Evolutionary conservation across 2,797 vertebrate species (phyloP), one percentile per base, ranked within the genome.

Genomic region (Coccyzus lansbergi): DNA sequence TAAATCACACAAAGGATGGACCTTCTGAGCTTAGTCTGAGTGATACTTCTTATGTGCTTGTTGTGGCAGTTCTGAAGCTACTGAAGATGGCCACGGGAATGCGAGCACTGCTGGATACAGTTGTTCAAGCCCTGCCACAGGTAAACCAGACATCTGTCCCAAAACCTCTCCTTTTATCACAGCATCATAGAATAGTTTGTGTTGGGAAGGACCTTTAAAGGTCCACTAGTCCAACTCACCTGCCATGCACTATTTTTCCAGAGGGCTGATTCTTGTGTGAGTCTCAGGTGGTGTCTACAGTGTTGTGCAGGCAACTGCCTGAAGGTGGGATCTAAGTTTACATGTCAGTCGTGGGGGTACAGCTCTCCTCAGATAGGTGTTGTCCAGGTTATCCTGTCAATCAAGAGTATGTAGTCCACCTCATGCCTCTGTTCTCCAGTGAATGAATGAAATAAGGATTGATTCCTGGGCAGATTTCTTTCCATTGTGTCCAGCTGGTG

Each of bases 91-190:
- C 99, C 67, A 99, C 99, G 0, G 99, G 99, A 17, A 99, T 99
- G 99, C 98, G 99, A 93, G 99, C 99, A 1, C 97, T 99, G 95
- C 98, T 99, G 69, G 99, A 99, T 95, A 99, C 99, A 0, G 99
- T 99, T 83, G 99, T 99, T 71, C 99, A 99, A 94, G 99, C 99
- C 51, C 97, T 99, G 81, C 99, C 99, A 46, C 99, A 99, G 99
- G 99, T 99, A 97, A 98, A 96, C 75, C 31, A 82, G 58, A 49
- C 33, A 64, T 15, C 51, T 86, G 10, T 59, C 38, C 33, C 44
- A 65, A 85, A 76, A 24, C 17, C 36, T 59, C 31, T 59, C 7
- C n/a, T 79, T 77, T 78, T 62, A 19, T 46, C 7, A 36, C 31
- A 36, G 75, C 21, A 48, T 48, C 46, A 48, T 48, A 48, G 21